A percentile compares a stretch with the other conserved stretches of the same genome.
phyloP scores from a whole-genome alignment of 2,888 invertebrate genomes.

The Creontiades dilutus region DNA sequence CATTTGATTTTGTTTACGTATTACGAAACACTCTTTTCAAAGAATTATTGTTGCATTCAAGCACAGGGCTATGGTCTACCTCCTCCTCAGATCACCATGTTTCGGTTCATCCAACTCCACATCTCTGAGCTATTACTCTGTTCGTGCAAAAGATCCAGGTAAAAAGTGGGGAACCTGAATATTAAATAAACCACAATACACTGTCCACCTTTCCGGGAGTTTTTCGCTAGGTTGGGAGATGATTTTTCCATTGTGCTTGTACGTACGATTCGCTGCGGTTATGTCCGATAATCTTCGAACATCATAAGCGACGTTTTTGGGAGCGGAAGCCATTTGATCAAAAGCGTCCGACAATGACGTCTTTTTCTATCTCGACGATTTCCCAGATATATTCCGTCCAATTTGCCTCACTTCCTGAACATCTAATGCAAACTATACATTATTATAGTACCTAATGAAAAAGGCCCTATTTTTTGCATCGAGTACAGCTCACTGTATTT shows the following conservation, averaged over 20 bases:
- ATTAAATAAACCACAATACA: constrained; percentile 16
- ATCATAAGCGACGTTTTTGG: constrained; percentile 28
- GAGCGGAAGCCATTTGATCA: background rate
- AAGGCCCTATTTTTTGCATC: too few species aligned
- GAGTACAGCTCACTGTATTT: too few species aligned
- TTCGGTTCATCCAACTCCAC: background rate
- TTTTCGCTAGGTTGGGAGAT: background rate
- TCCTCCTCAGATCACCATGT: background rate
- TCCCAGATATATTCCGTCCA: background rate
- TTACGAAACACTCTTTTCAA: too few species aligned
- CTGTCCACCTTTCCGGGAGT: background rate
- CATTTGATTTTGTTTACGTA: too few species aligned
- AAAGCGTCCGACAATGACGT: background rate
- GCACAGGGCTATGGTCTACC: too few species aligned
- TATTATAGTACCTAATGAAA: too few species aligned
- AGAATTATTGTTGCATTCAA: too few species aligned
- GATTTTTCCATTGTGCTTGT: constrained; percentile 13
- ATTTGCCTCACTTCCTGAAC: background rate
- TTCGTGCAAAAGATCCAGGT: background rate
- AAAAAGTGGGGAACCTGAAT: background rate
- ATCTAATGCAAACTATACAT: background rate
- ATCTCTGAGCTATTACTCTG: background rate
- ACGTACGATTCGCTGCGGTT: background rate
- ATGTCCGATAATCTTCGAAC: background rate
- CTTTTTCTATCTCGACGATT: background rate